Base-by-base conservation (phyloP, 2,888 invertebrate genomes). In the Cerastis leucographa region DNA sequence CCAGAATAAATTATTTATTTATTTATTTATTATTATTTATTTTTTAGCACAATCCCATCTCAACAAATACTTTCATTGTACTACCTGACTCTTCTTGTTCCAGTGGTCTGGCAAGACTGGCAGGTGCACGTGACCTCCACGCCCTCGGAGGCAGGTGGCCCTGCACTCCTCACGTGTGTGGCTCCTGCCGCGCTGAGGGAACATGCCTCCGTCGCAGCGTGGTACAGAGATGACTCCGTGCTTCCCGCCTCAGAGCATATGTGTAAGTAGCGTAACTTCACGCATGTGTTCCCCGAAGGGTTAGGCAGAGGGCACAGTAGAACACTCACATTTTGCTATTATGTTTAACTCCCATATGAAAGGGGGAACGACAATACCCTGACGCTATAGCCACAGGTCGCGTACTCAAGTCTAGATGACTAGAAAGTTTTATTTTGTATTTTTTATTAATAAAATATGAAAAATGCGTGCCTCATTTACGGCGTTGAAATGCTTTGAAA, bases 51-150 rank as follows among this genome's bases (percentile, higher is more conserved):
- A 59, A 25, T 14, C 17, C 12, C 0, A 35, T 25, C 17, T 44
- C 22, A 17, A 17, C 19, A 66, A 17, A 14, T 29, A 54, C 0
- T 51, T 35, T 14, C 7, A 35, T 46, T 22, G 5, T 35, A 35
- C n/a, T 66, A 61, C 68, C 51, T n/a, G 3, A 2, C 5, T n/a
- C 1, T 76, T 46, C 82, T 91, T 91, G 25, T 93, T 89, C 25
- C 97, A 98, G 98, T 98, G 90, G 97, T 98, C 59, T 98, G 97
- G 94, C 97, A 98, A 88, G 97, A 98, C 85, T 98, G 98, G 97
- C 97, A 98, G 87, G 97, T 98, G n/a, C 97, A 97, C 89, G 98
- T 98, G 88, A 97, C 98, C 59, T 97, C 98, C 85, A 97, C 97
- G 71, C 97, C 98, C 74, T 98, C 98, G 44, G 97, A 97, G 89